Conservation (phyloP, 2,113 vertebrate genomes). For the Dascyllus trimaculatus region DNA sequence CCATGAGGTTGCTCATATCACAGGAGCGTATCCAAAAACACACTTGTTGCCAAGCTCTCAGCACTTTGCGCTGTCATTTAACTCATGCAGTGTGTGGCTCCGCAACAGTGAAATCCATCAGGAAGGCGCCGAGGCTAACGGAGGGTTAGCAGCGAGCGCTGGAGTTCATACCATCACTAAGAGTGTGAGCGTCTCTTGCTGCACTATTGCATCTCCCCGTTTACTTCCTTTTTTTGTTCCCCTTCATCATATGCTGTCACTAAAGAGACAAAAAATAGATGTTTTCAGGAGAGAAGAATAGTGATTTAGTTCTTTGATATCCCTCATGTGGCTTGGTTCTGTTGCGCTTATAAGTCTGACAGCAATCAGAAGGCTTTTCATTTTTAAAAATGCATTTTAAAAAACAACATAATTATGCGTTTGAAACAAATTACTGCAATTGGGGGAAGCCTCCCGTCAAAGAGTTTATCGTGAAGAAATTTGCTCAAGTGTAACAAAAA, state of each 20-base stretch:
- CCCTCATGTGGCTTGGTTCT: slow-evolving; percentile 11
- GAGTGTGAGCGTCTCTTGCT: slow-evolving; percentile 22
- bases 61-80: slow-evolving; percentile 21
- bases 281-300: slow-evolving; percentile 15
- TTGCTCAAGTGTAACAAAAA: not conserved
- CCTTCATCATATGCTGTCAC: slow-evolving; percentile 11
- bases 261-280: slow-evolving; percentile 3
- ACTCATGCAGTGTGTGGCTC: not conserved
- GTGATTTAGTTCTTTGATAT: slow-evolving; percentile 18
- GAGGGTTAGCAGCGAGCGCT: not conserved
- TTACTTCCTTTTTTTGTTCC: not conserved
- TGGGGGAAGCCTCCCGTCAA: slow-evolving; percentile 5
- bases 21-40: not conserved
- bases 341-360: slow-evolving; percentile 37
- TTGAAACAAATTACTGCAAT: slow-evolving; percentile 18
- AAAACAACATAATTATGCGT: not conserved
- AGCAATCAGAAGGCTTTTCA: slow-evolving; percentile 26
- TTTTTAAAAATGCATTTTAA: slow-evolving; percentile 20
- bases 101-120: slow-evolving; percentile 4
- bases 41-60: slow-evolving; percentile 10
- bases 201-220: slow-evolving; percentile 4
- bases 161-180: slow-evolving; percentile 9
- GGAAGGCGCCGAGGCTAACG: slow-evolving; percentile 6
- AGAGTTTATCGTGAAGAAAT: not conserved
- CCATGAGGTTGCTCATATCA: slow-evolving; percentile 13